phyloP scores from a whole-genome alignment of 2,797 vertebrate species.

The Notolabrus celidotus region DNA sequence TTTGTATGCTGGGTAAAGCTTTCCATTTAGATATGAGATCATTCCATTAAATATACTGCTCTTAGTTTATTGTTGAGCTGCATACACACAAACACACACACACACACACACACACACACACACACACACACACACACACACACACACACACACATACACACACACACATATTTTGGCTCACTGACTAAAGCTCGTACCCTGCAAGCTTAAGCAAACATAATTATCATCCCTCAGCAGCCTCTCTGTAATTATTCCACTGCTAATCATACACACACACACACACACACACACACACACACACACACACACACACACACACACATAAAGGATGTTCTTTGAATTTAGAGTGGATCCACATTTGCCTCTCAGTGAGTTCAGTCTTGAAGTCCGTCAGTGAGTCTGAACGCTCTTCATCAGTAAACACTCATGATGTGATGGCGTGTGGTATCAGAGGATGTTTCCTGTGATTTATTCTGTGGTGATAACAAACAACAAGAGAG shows the following conservation, averaged over 20 bases:
- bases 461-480: too few species aligned
- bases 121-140: background rate
- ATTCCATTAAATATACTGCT: background rate
- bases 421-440: too few species aligned
- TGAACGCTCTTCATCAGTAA: background rate
- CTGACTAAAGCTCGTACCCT: slow-evolving; percentile 16
- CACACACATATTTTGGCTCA: background rate
- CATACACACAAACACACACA: too few species aligned
- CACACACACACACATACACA: background rate
- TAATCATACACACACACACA: background rate
- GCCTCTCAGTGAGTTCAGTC: background rate
- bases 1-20: too few species aligned
- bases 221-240: slow-evolving; percentile 39
- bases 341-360: too few species aligned
- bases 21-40: too few species aligned
- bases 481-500: too few species aligned
- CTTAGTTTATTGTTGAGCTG: too few species aligned
- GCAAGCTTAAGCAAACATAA: slow-evolving; percentile 37
- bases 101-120: too few species aligned
- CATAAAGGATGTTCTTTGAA: background rate
- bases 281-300: background rate
- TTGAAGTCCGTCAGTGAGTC: background rate
- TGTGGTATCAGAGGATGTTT: too few species aligned
- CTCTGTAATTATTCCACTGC: slow-evolving; percentile 48
- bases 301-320: background rate